Evolutionary conservation across 2,888 invertebrate genomes (phyloP).

Genomic region (Tetheella fluctuosa): DNA sequence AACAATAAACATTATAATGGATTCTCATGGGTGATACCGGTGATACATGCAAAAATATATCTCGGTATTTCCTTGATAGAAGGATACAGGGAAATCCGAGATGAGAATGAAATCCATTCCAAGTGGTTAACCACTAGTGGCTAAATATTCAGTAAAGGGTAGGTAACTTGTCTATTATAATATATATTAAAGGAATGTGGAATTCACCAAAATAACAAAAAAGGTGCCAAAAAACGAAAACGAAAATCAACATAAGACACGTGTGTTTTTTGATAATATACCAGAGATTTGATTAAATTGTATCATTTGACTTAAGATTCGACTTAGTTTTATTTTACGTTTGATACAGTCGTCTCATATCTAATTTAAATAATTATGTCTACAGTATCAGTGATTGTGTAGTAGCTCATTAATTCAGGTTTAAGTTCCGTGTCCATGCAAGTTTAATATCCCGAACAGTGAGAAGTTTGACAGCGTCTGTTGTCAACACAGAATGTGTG

Average conservation of each 20-base stretch:
- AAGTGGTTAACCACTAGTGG: conserved; percentile 2
- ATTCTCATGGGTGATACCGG: no score
- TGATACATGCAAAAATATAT: not conserved
- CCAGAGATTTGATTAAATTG: no score
- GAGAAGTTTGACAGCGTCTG: not conserved
- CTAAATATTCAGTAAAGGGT: not conserved
- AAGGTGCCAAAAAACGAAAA: no score
- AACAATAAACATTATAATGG: no score
- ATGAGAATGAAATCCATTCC: conserved; percentile 8
- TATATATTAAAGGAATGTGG: not conserved
- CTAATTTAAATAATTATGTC: no score
- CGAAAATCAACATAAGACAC: no score
- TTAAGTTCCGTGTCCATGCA: not conserved
- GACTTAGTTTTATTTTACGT: no score
- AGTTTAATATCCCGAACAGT: not conserved
- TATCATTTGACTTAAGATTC: no score
- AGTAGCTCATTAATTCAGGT: no score
- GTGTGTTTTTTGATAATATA: no score
- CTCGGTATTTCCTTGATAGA: not conserved
- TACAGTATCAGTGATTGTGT: no score
- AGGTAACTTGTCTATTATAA: not conserved
- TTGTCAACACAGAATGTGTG: not conserved
- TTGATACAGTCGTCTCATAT: no score
- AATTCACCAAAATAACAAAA: not conserved
- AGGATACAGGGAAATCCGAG: conserved; percentile 3